phyloP scores from a whole-genome alignment of 1,140 invertebrate species.

The Stenopsyche tienmushanensis region DNA sequence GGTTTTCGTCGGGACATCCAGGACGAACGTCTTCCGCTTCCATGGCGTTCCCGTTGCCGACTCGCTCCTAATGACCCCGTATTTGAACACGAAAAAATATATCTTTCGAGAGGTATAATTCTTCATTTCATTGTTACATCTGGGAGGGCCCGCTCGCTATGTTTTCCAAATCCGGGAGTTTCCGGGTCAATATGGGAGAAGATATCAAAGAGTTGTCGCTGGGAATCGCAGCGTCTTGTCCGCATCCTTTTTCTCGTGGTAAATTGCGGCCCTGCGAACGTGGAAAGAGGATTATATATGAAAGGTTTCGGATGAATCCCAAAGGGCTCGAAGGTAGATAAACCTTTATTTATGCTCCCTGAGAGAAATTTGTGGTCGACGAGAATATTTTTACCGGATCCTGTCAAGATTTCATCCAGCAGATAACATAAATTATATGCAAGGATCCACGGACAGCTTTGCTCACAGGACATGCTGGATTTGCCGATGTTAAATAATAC shows the following conservation, averaged over 20 bases:
- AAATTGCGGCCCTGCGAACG: too few species aligned
- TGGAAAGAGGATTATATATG: background rate
- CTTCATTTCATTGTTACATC: too few species aligned
- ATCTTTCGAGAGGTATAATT: too few species aligned
- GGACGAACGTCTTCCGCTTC: too few species aligned
- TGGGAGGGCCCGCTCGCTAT: too few species aligned
- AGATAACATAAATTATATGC: conserved; percentile 15
- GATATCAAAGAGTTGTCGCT: background rate
- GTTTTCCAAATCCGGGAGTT: background rate
- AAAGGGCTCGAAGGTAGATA: conserved; percentile 28
- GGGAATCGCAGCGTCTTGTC: background rate
- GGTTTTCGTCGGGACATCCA: too few species aligned
- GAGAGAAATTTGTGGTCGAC: conserved; percentile 24
- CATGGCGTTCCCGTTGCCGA: too few species aligned
- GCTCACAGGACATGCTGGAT: too few species aligned
- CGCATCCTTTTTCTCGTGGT: background rate
- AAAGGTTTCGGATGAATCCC: conserved; percentile 29
- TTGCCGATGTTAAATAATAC: too few species aligned
- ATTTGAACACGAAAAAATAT: too few species aligned
- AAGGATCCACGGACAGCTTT: too few species aligned
- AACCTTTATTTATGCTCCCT: conserved; percentile 37
- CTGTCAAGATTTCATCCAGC: conserved; percentile 1
- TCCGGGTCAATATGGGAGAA: background rate
- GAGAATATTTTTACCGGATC: conserved; percentile 19
- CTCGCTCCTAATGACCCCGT: too few species aligned